Evolutionary conservation across 2,113 vertebrate genomes (phyloP).

Genomic region (Microcebus ravelobensis): DNA sequence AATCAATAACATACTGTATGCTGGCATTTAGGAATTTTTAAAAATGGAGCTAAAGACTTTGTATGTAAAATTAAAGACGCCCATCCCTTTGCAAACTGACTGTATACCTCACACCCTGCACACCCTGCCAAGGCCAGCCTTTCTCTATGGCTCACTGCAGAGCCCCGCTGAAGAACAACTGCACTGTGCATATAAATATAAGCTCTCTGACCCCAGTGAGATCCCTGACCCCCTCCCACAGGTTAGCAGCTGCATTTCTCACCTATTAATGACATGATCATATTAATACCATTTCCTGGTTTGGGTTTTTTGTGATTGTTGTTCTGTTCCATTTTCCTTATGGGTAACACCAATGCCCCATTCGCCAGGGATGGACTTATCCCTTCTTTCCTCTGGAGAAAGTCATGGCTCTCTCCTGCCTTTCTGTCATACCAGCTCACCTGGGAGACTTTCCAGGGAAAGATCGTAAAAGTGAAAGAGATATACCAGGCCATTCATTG

Average conservation of each 20-base stretch:
- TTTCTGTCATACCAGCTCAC: not conserved
- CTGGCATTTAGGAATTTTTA: not conserved
- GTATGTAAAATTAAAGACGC: not conserved
- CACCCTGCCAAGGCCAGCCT: not conserved
- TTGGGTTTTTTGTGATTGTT: not conserved
- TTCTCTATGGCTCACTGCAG: not conserved
- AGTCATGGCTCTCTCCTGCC: not conserved
- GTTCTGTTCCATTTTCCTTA: not conserved
- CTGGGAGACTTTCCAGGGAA: not conserved
- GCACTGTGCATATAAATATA: not conserved
- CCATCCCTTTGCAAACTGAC: not conserved
- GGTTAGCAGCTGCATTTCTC: not conserved
- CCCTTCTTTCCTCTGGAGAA: not conserved
- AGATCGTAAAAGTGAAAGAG: not conserved
- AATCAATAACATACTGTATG: not conserved
- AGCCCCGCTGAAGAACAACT: rapidly evolving
- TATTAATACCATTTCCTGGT: not conserved
- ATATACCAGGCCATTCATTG: too few relatives aligned
- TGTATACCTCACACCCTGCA: not conserved
- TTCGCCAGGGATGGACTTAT: not conserved
- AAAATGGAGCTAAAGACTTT: not conserved
- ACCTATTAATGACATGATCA: not conserved
- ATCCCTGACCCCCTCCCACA: not conserved
- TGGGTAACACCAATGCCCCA: not conserved
- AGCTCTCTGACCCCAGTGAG: not conserved